Base-by-base conservation (phyloP, 2,888 invertebrate species). In the Hedychridium roseum region DNA sequence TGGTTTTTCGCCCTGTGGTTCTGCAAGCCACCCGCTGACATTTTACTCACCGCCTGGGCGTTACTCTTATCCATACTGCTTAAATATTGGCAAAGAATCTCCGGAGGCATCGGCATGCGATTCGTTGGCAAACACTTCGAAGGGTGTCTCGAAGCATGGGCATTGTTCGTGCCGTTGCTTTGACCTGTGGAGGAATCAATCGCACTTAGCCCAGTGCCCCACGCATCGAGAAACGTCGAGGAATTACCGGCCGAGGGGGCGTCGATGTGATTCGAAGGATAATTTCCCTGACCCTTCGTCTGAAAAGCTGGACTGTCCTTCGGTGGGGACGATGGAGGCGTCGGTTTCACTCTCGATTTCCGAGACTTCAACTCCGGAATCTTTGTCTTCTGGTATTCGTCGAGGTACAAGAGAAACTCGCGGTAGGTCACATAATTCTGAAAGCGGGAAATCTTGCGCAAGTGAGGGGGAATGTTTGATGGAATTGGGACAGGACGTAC, bases 401-500 rank as follows among this genome's bases (percentile, higher is more conserved):
- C 86, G 43, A 88, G 77, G 64, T 86, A 88, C 49, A 85, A 82
- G 17, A 88, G 73, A 70, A 88, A 89, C 58, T 88, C 88, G 41
- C 85, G 82, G 71, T 88, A 89, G 0, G 88, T 88, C 43, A 86
- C 86, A 71, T 88, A 88, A 51, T 86, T 86, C 84, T 87, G 73
- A 2, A 58, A 61, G 30, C 14, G 18, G 44, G 17, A 35, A 3
- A 20, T 20, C 1, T 5, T 31, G 9, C 9, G 9, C 20, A 7
- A 20, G 11, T 9, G n/a, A 23, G 2, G 21, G 5, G 14, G 3
- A 3, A 9, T 21, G n/a, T 11, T 12, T 18, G 27, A 38, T 17
- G n/a, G 15, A 50, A n/a, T 2, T 43, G 12, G 9, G 7, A 34
- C 11, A 9, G 16, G 17, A 14, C 32, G 3, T 60, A 76, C 76